Evolutionary conservation across 2,797 vertebrate genomes (phyloP), one percentile per base, ranked within the genome.

Genomic region (Hemibagrus guttatus): DNA sequence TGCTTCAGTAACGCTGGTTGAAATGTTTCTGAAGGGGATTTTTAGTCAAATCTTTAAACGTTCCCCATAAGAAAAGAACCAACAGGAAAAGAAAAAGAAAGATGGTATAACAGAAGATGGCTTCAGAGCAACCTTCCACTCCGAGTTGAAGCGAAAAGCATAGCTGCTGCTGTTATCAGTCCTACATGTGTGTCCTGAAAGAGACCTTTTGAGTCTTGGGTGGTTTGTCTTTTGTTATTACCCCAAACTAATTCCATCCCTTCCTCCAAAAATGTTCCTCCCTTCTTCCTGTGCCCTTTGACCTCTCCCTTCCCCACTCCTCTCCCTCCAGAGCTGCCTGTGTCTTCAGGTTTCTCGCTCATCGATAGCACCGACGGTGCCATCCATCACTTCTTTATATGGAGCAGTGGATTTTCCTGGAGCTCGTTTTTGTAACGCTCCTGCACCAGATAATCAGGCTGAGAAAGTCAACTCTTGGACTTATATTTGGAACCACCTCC

Each of bases 211-310:
- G 90, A 94, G 94, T 94, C 92, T 93, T 94, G 93, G 92, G 91
- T 81, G 91, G 86, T 86, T 87, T 83, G 59, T 58, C 71, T 87
- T 89, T 84, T 84, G 72, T 94, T 94, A 94, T 95, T 95, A 94
- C 95, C 23, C 88, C 90, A 69, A 90, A 93, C 92, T 95, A 93
- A 94, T 95, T 96, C 95, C 95, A 78, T 85, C 84, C 84, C 95
- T 95, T 96, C 96, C 96, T 97, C 95, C 86, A 92, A 95, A 95
- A 95, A 95, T 92, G 93, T 94, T 95, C 94, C 94, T 94, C 93
- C 94, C 95, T 93, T 95, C 95, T 97, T 95, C 95, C 95, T 94
- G 92, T 95, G 94, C 92, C 95, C 95, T 96, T 96, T 95, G 93
- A 95, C 94, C 96, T 95, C 92, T 93, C 93, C 93, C 93, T 93